phyloP scores from a whole-genome alignment of 2,888 invertebrate species.

The Geophilus truncorum region DNA sequence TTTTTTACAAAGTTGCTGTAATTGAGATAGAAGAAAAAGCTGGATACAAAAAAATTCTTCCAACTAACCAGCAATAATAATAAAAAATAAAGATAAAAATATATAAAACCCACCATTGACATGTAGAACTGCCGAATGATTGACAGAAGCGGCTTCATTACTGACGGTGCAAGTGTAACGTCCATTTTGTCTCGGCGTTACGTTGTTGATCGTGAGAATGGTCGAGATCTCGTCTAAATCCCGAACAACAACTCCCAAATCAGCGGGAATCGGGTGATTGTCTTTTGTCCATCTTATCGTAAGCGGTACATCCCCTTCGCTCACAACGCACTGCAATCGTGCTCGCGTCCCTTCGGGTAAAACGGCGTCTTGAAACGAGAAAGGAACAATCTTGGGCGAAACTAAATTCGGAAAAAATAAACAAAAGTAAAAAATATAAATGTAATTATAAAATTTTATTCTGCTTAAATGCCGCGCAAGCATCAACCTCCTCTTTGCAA shows the following conservation, averaged over 20 bases:
- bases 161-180: conserved; percentile 36
- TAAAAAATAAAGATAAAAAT: conserved; percentile 34
- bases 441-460: background rate
- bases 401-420: conserved; percentile 30
- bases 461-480: background rate
- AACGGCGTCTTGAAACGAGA: conserved; percentile 36
- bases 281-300: conserved; percentile 36
- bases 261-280: conserved; percentile 30
- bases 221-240: conserved; percentile 37
- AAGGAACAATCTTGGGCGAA: conserved; percentile 36
- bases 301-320: conserved; percentile 37
- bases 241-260: conserved; percentile 34
- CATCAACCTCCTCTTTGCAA: background rate
- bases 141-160: conserved; percentile 34
- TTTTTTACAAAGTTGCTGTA: background rate
- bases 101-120: conserved; percentile 35
- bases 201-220: conserved; percentile 35
- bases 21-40: background rate
- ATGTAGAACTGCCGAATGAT: conserved; percentile 34
- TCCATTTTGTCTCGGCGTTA: conserved; percentile 36
- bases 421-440: background rate
- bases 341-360: conserved; percentile 35
- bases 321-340: conserved; percentile 36
- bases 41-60: background rate
- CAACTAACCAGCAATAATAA: conserved; percentile 45